Evolutionary conservation across 2,797 vertebrate genomes (phyloP).

Genomic region (Choloepus didactylus): DNA sequence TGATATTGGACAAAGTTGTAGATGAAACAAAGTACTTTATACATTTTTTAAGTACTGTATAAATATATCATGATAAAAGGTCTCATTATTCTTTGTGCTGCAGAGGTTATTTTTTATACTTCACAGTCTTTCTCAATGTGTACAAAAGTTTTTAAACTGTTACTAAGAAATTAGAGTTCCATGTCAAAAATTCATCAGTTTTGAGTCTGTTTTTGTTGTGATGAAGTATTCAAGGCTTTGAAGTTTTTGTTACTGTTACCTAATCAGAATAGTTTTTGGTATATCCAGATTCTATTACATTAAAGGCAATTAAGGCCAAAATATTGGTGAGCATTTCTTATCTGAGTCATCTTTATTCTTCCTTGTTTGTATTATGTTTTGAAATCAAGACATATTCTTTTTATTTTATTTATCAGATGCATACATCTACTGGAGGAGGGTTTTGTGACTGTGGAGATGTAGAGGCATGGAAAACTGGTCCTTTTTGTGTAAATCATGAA

Average conservation of each 20-base stretch:
- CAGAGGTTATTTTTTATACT: background rate
- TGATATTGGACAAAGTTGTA: background rate
- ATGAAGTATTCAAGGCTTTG: constrained; percentile 21
- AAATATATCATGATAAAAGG: constrained; percentile 25
- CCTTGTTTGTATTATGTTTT: constrained; percentile 73
- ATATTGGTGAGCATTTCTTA: constrained; percentile 38
- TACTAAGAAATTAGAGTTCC: constrained; percentile 36
- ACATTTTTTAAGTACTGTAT: constrained; percentile 9
- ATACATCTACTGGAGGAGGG: constrained; percentile 96
- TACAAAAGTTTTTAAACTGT: background rate
- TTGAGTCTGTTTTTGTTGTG: constrained; percentile 26
- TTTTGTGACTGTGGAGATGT: constrained; percentile 99
- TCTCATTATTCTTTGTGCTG: background rate
- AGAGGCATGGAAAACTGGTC: constrained; percentile 98
- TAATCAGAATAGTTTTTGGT: constrained; percentile 40
- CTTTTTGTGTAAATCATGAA: constrained; percentile 95
- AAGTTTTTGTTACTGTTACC: background rate
- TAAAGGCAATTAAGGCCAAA: constrained; percentile 44
- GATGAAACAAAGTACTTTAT: constrained; percentile 29
- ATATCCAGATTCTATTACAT: constrained; percentile 42
- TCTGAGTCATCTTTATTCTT: constrained; percentile 60
- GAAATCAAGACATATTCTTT: background rate
- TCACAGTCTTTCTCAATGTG: constrained; percentile 1
- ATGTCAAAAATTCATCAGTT: constrained; percentile 29
- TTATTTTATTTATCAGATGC: constrained; percentile 91